Base-by-base conservation (phyloP, 2,113 vertebrate genomes). In the Turdus rufiventris region DNA sequence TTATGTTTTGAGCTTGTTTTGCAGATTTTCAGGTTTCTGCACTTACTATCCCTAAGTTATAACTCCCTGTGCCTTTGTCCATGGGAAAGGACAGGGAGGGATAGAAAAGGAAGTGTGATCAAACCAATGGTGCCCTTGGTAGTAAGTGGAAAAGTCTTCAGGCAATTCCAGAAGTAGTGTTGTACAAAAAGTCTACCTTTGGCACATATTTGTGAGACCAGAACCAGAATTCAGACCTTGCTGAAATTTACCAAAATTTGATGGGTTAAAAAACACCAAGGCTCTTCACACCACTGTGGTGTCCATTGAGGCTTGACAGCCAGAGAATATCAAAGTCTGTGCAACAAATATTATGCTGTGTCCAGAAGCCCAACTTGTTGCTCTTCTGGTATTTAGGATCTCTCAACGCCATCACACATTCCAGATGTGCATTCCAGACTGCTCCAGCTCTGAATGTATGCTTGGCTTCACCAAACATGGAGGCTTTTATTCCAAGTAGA, bases 401-500 rank as follows among this genome's bases (percentile, higher is more conserved):
- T 34, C 63, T 85, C 91, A 79, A 87, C 4, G 0, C 50, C 3
- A 2, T 84, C 4, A 25, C 31, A 76, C 47, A 85, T 85, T 93
- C 89, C 93, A 95, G 74, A 94, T 95, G 87, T 94, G 71, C 71
- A 91, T 89, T 89, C 78, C 94, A 79, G 42, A 54, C 71, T 70
- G 62, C 34, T 89, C 71, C 82, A 88, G 78, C 76, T 91, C 89
- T 88, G 80, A 81, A 94, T 7, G 8, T 70, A 51, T 62, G 51
- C 28, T 94, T 95, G 93, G 93, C 91, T 94, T 94, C 54, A 95
- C 66, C 78, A 75, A 21, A 91, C 42, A 33, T 34, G 38, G 43
- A 18, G 14, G 5, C 2, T 10, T 77, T 78, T 85, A 88, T 93
- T 96, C 93, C 91, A 95, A 91, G 47, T 47, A 73, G 63, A 80